phyloP scores from a whole-genome alignment of 2,888 invertebrate species.

The Leuctra nigra region DNA sequence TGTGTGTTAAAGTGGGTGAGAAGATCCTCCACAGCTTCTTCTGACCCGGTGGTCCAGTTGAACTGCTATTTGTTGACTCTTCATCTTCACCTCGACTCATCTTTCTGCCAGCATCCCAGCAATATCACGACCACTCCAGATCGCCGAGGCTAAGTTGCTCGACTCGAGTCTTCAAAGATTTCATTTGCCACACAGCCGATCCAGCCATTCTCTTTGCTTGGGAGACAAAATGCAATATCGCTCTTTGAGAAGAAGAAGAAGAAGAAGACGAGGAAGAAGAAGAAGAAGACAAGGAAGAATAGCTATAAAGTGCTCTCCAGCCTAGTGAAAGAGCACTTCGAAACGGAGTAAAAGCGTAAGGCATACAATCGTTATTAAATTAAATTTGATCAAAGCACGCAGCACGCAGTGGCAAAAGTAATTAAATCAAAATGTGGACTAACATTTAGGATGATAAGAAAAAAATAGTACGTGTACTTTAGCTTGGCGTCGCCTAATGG shows the following conservation, averaged over 20 bases:
- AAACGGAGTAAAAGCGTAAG: no score
- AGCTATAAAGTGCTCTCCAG: no score
- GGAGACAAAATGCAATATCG: conserved; percentile 11
- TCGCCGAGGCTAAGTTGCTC: no score
- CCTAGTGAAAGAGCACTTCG: no score
- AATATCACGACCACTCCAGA: conserved; percentile 15
- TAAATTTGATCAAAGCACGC: not conserved
- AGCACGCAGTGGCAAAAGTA: not conserved
- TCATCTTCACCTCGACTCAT: not conserved
- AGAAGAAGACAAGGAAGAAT: not conserved
- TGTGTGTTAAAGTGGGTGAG: no score
- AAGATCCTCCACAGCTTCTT: no score
- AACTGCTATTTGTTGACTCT: conserved; percentile 11
- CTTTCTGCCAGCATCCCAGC: no score
- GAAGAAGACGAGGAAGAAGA: not conserved
- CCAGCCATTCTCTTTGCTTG: conserved; percentile 9
- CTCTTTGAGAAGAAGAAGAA: not conserved
- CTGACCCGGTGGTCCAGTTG: no score
- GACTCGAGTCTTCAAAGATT: conserved; percentile 2
- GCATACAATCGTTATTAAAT: not conserved
- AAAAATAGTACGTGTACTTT: no score
- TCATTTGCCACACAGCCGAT: conserved; percentile 5
- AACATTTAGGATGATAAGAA: no score
- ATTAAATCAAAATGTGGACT: not conserved
- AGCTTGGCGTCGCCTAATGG: no score